phyloP scores from a whole-genome alignment of 1,140 invertebrate genomes.

The Wiebesia pumilae region DNA sequence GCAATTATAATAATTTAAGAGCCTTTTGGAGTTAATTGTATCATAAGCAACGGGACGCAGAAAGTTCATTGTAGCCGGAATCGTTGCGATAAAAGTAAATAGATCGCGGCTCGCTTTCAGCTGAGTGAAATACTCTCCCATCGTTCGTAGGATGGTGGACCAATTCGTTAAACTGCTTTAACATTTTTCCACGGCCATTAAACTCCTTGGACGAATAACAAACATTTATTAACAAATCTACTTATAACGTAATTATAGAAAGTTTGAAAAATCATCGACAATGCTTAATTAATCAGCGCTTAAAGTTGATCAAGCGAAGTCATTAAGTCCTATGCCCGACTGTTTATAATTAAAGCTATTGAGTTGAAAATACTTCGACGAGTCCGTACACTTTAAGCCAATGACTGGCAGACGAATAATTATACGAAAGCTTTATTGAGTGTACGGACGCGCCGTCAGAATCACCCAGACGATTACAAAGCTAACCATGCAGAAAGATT shows the following conservation, averaged over 20 bases:
- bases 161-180: too few relatives aligned
- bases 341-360: constrained; percentile 11
- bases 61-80: neutral
- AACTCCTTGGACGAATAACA: neutral
- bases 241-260: neutral
- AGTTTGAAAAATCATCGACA: neutral
- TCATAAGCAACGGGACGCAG: neutral
- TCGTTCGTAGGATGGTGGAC: too few relatives aligned
- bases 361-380: constrained; percentile 1
- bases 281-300: neutral
- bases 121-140: too few relatives aligned
- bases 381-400: constrained; percentile 14
- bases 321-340: neutral
- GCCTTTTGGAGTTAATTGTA: neutral
- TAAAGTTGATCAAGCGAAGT: neutral
- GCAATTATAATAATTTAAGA: neutral
- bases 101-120: too few relatives aligned
- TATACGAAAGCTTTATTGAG: constrained; percentile 1
- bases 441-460: neutral
- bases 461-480: neutral
- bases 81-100: neutral
- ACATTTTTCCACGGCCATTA: too few relatives aligned
- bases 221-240: neutral
- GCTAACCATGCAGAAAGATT: constrained; percentile 21
- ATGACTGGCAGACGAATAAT: constrained; percentile 24